Base-by-base conservation (phyloP, 2,797 vertebrate genomes). In the Tiaroga cobitis region DNA sequence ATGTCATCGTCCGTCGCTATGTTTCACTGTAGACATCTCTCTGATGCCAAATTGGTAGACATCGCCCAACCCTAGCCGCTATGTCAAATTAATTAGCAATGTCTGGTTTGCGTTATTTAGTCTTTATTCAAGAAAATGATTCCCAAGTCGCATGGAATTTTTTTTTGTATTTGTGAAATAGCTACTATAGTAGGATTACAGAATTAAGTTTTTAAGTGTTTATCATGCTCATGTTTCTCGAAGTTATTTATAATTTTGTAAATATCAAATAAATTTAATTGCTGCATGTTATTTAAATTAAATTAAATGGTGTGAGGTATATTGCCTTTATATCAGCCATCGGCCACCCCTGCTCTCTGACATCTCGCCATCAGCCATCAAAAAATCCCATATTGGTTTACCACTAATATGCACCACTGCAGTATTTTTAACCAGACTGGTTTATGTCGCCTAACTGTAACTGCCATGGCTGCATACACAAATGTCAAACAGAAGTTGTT, bases 401-500 rank as follows among this genome's bases (percentile, higher is more conserved):
- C 56, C 34, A 39, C 51, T 39, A 39, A 77, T 77, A 59, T 59
- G 13, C 74, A 59, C 24, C 4, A 6, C 37, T 43, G 24, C 54
- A 19, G 37, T 78, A 63, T 78, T 63, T 78, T 73, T 19, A 63
- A n/a, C 37, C 59, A 37, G 8, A 24, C 72, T 75, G 32, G 43
- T 77, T 83, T 76, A 83, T 26, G 3, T 29, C 41, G 16, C 51
- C 56, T 63, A 82, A 82, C 69, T 49, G 26, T 65, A 76, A 78
- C 72, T 54, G 9, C 59, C 34, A 5, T 26, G 24, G 3, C 16
- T 46, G 68, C 11, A 2, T 82, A 18, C 16, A 51, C 24, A 67
- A 29, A 39, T 8, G 56, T 51, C 61, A 41, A 43, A 73, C 69
- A 61, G 16, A 61, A 59, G 34, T 59, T 21, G 49, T 77, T 69